Base-by-base conservation (phyloP, 2,888 invertebrate genomes). In the Gastrophysa polygoni region DNA sequence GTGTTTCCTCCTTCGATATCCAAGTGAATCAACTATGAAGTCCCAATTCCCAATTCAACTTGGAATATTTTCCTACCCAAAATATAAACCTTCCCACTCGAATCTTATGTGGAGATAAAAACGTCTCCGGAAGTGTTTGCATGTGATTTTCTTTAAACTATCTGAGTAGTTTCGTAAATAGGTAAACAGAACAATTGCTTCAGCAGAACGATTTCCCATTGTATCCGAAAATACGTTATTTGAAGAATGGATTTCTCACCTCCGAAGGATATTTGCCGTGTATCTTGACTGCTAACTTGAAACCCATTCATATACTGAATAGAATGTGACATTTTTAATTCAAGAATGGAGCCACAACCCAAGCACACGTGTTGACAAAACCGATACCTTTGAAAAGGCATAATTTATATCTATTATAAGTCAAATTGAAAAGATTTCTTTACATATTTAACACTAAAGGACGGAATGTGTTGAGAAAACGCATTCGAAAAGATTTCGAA, bases 331-430 rank as follows among this genome's bases (percentile, higher is more conserved):
- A 38, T 67, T 64, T 64, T 55, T 59, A 57, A 64, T 64, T 64
- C 60, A 63, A 62, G 60, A 67, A 62, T 57, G 56, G 61, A 43
- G 59, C 67, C 59, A 57, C 59, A 43, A 55, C 58, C 58, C 38
- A 32, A 34, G 63, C 79, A 78, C 78, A 78, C 77, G 79, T 78
- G 79, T 79, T 77, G 78, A 79, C 78, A 78, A 79, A 77, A 78
- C 77, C 77, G 68, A 76, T 71, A 68, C 70, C 71, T 55, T 71
- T 72, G 77, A 77, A 77, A 73, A 73, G 71, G 72, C 71, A 75
- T 77, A 78, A 79, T 79, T 79, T 79, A 79, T 77, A 74, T 73
- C 75, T 68, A 75, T 78, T 76, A 75, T 75, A 69, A 70, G 66
- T 63, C 64, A 68, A 70, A 69, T 68, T 71, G 70, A 71, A 73